phyloP scores from a whole-genome alignment of 1,140 invertebrate species.

The Aphelinus atriplicis region DNA sequence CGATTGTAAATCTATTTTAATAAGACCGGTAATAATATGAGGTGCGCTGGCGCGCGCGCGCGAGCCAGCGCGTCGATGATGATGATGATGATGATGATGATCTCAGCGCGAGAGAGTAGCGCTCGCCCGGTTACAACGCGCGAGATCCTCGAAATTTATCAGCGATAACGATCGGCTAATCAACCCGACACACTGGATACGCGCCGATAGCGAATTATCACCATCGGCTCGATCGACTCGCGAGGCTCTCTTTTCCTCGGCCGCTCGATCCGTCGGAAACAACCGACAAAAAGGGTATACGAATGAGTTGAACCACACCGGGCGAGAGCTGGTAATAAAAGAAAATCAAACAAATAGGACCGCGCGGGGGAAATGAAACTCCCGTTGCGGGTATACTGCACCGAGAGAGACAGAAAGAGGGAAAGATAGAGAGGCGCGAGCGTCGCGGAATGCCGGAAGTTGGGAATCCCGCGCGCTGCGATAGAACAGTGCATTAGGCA shows the following conservation, averaged over 20 bases:
- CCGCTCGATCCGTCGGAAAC: too few species aligned
- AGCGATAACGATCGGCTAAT: slow-evolving; percentile 19
- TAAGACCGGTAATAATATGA: background rate
- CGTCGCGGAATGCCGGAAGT: slow-evolving; percentile 18
- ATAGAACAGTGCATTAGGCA: slow-evolving; percentile 7
- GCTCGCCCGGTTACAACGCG: background rate
- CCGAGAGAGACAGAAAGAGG: too few species aligned
- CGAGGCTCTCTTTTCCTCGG: too few species aligned
- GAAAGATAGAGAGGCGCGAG: background rate
- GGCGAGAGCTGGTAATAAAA: background rate
- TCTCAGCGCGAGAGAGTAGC: background rate
- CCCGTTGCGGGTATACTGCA: too few species aligned
- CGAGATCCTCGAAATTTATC: slow-evolving; percentile 27
- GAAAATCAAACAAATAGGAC: too few species aligned
- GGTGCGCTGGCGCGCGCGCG: background rate
- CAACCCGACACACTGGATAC: background rate
- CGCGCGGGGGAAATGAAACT: too few species aligned
- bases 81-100: background rate
- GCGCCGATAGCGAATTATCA: background rate
- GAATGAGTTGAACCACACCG: background rate
- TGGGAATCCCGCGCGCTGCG: background rate
- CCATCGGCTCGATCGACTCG: background rate
- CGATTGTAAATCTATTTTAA: slow-evolving; percentile 2
- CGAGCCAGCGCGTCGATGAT: background rate
- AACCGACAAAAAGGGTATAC: background rate